Evolutionary conservation across 2,888 invertebrate genomes (phyloP).

Genomic region (Nezara viridula): DNA sequence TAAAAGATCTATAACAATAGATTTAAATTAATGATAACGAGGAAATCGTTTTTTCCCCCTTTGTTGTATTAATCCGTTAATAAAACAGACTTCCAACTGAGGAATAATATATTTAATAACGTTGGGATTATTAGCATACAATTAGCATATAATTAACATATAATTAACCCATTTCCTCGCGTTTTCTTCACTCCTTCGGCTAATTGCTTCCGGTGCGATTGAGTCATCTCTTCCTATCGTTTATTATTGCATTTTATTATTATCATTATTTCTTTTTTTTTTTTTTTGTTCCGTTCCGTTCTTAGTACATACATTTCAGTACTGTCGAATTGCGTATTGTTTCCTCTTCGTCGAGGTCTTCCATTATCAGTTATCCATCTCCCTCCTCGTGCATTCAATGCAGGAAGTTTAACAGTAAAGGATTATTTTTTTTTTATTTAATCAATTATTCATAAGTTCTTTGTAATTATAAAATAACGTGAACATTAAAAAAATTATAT

Average conservation of each 20-base stretch:
- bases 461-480: background rate
- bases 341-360: background rate
- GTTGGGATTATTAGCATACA: background rate
- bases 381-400: background rate
- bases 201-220: constrained; percentile 47
- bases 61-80: constrained; percentile 24
- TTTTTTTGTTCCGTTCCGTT: constrained; percentile 11
- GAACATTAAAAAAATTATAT: background rate
- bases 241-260: constrained; percentile 9
- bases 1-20: background rate
- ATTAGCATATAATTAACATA: constrained; percentile 18
- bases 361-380: background rate
- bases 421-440: background rate
- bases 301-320: background rate
- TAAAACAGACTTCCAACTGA: background rate
- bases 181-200: background rate
- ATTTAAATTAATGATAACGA: background rate
- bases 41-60: background rate
- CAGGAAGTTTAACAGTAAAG: background rate
- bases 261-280: background rate
- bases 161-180: constrained; percentile 51
- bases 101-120: constrained; percentile 47
- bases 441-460: background rate
- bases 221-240: constrained; percentile 9
- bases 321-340: constrained; percentile 28